Evolutionary conservation across 2,888 invertebrate genomes (phyloP).

Genomic region (Phortica okadai): DNA sequence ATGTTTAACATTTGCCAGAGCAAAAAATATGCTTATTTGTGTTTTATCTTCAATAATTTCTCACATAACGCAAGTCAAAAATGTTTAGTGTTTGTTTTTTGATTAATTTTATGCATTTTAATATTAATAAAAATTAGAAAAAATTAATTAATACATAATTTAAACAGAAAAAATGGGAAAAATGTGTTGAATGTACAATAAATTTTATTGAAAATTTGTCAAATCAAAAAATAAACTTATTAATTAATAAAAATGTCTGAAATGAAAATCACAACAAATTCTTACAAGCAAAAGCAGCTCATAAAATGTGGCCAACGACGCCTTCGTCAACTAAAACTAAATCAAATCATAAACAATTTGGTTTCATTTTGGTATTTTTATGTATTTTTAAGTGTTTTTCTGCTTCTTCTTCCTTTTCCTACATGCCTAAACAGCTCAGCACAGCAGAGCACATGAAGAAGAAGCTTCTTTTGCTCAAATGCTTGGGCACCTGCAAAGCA

Average conservation of each 20-base stretch:
- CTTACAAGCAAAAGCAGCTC: neutral
- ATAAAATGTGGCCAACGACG: neutral
- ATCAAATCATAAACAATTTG: constrained; percentile 15
- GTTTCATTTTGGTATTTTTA: constrained; percentile 31
- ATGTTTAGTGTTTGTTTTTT: too few relatives aligned
- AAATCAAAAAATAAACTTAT: too few relatives aligned
- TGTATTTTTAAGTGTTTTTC: constrained; percentile 31
- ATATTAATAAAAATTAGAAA: too few relatives aligned
- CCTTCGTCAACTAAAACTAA: constrained; percentile 2
- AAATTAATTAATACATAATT: too few relatives aligned
- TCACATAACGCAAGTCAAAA: too few relatives aligned
- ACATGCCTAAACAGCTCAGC: neutral
- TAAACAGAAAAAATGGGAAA: too few relatives aligned
- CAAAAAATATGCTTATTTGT: too few relatives aligned
- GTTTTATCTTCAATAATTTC: too few relatives aligned
- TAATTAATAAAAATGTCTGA: too few relatives aligned
- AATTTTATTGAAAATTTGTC: too few relatives aligned
- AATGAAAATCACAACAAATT: neutral
- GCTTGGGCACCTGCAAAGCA: constrained; percentile 7
- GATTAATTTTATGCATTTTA: too few relatives aligned
- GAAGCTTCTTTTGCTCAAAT: neutral
- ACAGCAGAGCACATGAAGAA: neutral
- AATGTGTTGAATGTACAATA: too few relatives aligned
- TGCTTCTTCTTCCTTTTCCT: neutral
- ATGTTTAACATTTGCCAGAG: constrained; percentile 18